A percentile compares a stretch with the other conserved stretches of the same genome.
Evolutionary conservation across 2,888 invertebrate species (phyloP).

Genomic region (Pinctada fucata): DNA sequence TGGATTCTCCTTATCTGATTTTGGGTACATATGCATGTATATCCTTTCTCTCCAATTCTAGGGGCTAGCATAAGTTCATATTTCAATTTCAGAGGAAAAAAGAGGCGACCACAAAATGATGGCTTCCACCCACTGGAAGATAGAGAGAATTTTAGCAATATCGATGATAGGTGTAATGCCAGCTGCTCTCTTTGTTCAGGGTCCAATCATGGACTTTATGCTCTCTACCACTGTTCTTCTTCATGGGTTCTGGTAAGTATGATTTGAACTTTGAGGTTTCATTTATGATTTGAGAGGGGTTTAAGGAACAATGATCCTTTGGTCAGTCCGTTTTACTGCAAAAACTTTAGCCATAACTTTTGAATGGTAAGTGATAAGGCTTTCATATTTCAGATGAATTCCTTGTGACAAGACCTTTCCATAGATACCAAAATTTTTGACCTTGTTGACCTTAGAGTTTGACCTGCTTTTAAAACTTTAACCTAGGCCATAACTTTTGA

Average conservation of each 20-base stretch:
- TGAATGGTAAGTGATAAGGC: no score
- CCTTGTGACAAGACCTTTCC: background rate
- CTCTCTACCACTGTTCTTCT: slow-evolving; percentile 76
- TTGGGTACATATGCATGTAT: no score
- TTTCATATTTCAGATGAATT: background rate
- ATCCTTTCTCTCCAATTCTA: no score
- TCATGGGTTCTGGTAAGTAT: slow-evolving; percentile 77
- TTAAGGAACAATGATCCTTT: background rate
- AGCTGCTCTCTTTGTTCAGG: slow-evolving; percentile 75
- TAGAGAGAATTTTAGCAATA: slow-evolving; percentile 75
- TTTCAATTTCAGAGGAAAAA: slow-evolving; percentile 61
- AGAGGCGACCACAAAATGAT: slow-evolving; percentile 66
- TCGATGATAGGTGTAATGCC: slow-evolving; percentile 77
- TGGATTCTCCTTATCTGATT: no score
- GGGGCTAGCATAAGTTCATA: no score
- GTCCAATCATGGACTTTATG: slow-evolving; percentile 75
- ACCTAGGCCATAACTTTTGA: no score
- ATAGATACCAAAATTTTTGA: no score
- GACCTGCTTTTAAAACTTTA: no score
- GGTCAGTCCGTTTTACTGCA: background rate
- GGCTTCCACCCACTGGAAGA: slow-evolving; percentile 73
- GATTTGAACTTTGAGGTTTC: no score
- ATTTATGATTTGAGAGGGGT: no score
- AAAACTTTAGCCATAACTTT: background rate
- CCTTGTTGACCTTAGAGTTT: no score